Evolutionary conservation across 2,797 vertebrate species (phyloP).

Genomic region (Trachops cirrhosus): DNA sequence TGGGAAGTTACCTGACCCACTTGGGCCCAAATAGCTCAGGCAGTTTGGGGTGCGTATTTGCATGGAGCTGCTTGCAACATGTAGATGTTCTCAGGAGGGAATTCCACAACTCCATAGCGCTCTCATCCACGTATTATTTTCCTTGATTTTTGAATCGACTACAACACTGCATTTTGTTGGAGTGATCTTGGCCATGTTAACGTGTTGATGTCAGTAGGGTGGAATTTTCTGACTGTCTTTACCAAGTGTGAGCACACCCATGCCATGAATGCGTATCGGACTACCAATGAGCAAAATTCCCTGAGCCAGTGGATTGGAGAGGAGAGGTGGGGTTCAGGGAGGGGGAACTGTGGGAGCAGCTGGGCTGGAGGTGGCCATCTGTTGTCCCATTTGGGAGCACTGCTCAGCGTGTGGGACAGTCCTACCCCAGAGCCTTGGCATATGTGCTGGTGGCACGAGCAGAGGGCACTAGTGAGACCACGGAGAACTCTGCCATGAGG

Average conservation of each 20-base stretch:
- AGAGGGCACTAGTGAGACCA: not conserved
- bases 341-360: not conserved
- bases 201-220: not conserved
- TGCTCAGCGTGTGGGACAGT: not conserved
- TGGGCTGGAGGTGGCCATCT: not conserved
- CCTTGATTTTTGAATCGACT: not conserved
- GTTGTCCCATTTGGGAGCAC: not conserved
- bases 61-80: not conserved
- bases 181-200: not conserved
- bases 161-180: not conserved
- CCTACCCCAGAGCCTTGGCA: not conserved
- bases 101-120: not conserved
- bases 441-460: not conserved
- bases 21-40: not conserved
- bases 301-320: accelerated
- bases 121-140: not conserved
- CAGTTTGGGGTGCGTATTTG: not conserved
- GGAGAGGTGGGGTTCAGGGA: not conserved
- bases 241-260: not conserved
- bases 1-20: not conserved
- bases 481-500: not conserved
- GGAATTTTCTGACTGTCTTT: not conserved
- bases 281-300: not conserved
- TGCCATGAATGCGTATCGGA: too few relatives aligned
- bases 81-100: not conserved